Percentiles rank a stretch among this genome's conserved stretches.
phyloP scores from a whole-genome alignment of 2,888 invertebrate genomes.

The Andrena haemorrhoa region DNA sequence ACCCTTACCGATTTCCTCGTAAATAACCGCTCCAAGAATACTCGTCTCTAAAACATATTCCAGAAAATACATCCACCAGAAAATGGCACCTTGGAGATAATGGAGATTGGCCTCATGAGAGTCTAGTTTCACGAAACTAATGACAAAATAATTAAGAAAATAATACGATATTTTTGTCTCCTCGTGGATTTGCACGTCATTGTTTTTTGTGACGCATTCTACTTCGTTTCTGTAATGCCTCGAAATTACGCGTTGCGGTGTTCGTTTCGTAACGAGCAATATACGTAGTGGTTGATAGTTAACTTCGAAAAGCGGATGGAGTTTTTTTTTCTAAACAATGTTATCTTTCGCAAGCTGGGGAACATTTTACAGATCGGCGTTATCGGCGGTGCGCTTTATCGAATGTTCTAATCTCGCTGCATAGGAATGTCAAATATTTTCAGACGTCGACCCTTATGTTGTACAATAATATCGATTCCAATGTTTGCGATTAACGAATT shows the following conservation, averaged over 20 bases:
- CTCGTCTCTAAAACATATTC: too few species aligned
- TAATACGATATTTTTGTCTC: too few species aligned
- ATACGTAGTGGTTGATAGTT: background rate
- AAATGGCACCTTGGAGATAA: too few species aligned
- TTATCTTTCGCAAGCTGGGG: slow-evolving; percentile 35
- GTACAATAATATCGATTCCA: slow-evolving; percentile 39
- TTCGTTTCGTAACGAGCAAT: background rate
- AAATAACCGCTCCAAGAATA: too few species aligned
- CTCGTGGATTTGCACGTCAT: too few species aligned
- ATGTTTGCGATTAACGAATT: background rate
- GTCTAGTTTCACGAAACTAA: too few species aligned
- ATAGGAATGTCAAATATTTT: slow-evolving; percentile 53
- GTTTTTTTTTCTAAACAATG: slow-evolving; percentile 41
- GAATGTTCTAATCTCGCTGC: slow-evolving; percentile 43
- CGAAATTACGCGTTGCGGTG: background rate
- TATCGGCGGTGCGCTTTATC: slow-evolving; percentile 45
- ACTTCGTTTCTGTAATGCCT: too few species aligned
- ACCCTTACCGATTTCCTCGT: too few species aligned
- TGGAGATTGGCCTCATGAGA: too few species aligned
- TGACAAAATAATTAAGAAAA: too few species aligned
- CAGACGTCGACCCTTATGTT: slow-evolving; percentile 24
- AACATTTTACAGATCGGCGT: slow-evolving; percentile 27
- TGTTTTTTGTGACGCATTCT: too few species aligned
- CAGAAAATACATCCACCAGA: too few species aligned
- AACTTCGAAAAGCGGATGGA: slow-evolving; percentile 8